Evolutionary conservation across 2,113 vertebrate species (phyloP).

Genomic region (Scortum barcoo): DNA sequence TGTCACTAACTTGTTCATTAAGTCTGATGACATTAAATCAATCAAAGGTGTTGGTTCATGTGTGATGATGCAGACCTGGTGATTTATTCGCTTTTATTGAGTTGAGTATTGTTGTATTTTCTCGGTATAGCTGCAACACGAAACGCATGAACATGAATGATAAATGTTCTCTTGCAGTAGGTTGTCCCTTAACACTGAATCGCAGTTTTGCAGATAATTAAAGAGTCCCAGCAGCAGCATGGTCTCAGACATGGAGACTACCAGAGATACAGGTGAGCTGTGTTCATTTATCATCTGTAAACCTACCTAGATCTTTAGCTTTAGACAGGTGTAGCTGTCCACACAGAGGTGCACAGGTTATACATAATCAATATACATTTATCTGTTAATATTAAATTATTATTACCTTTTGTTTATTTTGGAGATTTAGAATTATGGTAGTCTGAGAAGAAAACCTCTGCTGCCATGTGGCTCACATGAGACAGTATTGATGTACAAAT

Average conservation of each 20-base stretch:
- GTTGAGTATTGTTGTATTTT: not conserved
- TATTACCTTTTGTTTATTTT: not conserved
- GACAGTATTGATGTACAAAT: not conserved
- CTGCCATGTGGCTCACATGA: conserved; percentile 5
- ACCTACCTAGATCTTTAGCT: too few species aligned
- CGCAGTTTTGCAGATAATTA: conserved; percentile 96
- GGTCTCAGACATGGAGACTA: conserved; percentile 97
- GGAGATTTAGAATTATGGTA: too few species aligned
- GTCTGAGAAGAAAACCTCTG: not conserved
- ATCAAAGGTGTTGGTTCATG: not conserved
- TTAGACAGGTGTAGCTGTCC: not conserved
- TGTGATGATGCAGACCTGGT: not conserved
- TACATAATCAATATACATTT: not conserved
- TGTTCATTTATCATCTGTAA: too few species aligned
- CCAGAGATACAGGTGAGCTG: conserved; percentile 95
- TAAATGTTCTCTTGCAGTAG: not conserved
- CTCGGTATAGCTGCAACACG: too few species aligned
- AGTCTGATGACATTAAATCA: not conserved
- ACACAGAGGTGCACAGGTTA: not conserved
- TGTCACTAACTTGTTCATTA: not conserved
- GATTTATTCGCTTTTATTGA: not conserved
- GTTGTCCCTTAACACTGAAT: conserved; percentile 80
- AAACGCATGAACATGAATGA: not conserved
- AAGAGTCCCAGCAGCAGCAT: conserved; percentile 99
- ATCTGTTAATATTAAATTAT: too few species aligned